Base-by-base conservation (phyloP, 2,888 invertebrate genomes). In the Physocephala rufipes region DNA sequence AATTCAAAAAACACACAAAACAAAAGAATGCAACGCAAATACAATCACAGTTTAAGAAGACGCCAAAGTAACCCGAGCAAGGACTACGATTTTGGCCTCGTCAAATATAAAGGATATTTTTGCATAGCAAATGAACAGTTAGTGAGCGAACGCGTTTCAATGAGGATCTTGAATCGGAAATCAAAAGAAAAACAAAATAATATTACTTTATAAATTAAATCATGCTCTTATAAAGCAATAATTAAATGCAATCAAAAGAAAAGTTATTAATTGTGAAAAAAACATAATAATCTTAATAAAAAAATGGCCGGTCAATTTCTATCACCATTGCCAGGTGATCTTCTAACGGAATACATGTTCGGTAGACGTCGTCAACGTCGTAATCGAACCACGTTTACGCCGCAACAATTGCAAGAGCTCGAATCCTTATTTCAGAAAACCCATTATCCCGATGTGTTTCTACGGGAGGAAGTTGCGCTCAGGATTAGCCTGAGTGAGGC, bases 371-470 rank as follows among this genome's bases (percentile, higher is more conserved):
- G 95, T 78, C 92, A 97, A 89, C 89, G 96, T 73, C 89, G 96
- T 74, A 96, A 96, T 86, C 89, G 97, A 45, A 97, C 97, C 12
- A 97, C 96, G 0, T 97, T 97, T 85, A 96, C 95, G 36, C 95
- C 96, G 1, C 95, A 96, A 84, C 97, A 97, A 86, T 88, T 97
- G 63, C 94, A 95, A 82, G 95, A 96, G 82, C 86, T 97, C 80
- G 97, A 97, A 84, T 92, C 95, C 0, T 89, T 97, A 26, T 97
- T 97, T 86, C 95, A 95, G 85, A 95, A 95, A 86, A 97, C 96
- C 0, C 96, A 96, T 82, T 97, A 97, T 85, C 97, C 96, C 7
- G 96, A 96, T 82, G 96, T 96, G 26, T 86, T 86, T 72, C 76
- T 86, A 74, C 90, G 96, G 78, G 97, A 97, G 85, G 96, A 96